Evolutionary conservation across 1,140 invertebrate species (phyloP).

Genomic region (Lepidurus packardi): DNA sequence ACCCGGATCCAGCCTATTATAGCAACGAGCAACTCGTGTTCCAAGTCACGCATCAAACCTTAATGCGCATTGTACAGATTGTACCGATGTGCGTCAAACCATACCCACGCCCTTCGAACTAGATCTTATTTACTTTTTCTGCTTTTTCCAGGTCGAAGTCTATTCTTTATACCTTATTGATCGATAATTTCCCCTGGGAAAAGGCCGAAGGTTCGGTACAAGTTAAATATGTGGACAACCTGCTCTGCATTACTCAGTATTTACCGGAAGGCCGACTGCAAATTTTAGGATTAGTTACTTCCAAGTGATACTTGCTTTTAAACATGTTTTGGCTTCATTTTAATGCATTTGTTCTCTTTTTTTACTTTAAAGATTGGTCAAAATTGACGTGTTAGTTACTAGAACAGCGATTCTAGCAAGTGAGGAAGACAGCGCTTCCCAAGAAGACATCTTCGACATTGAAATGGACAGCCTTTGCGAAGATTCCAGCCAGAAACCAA

Average conservation of each 20-base stretch:
- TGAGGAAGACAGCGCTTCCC: constrained; percentile 45
- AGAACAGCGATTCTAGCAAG: background rate
- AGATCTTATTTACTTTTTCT: constrained; percentile 37
- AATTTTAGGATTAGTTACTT: constrained; percentile 59
- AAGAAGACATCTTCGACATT: constrained; percentile 40
- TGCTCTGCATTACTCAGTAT: constrained; percentile 59
- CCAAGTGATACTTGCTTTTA: constrained; percentile 51
- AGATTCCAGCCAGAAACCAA: constrained; percentile 24
- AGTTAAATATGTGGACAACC: constrained; percentile 58
- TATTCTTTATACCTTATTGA: constrained; percentile 50
- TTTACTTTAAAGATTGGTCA: constrained; percentile 52
- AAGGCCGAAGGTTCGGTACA: constrained; percentile 50
- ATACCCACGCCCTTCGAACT: constrained; percentile 25
- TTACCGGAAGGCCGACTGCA: constrained; percentile 53
- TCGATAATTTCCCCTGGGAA: constrained; percentile 58
- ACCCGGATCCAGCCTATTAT: background rate
- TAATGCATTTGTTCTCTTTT: constrained; percentile 31
- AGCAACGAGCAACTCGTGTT: constrained; percentile 46
- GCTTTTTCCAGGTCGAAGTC: constrained; percentile 51
- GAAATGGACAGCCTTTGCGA: background rate
- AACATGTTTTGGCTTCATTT: constrained; percentile 32
- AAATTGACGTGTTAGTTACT: constrained; percentile 52
- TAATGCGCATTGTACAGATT: constrained; percentile 51
- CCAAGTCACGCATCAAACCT: constrained; percentile 52
- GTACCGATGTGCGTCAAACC: constrained; percentile 56